Evolutionary conservation across 2,888 invertebrate species (phyloP), one percentile per base, ranked within the genome.

Genomic region (Gastracanthus pulcherrimus): DNA sequence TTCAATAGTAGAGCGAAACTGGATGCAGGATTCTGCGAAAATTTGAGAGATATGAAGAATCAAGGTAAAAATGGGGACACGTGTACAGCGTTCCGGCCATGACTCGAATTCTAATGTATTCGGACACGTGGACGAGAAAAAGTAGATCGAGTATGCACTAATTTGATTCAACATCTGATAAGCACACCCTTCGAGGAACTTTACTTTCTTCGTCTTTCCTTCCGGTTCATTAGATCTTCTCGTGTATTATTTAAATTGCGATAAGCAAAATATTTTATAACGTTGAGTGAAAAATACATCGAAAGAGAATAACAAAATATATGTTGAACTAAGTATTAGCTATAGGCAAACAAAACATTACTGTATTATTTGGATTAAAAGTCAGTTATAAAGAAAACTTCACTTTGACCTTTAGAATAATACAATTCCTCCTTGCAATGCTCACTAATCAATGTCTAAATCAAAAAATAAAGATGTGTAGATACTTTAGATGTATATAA

Each of bases 211-310:
- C 31, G 29, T 67, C 29, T 64, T 38, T 71, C 60, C 69, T 78
- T 78, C 70, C 70, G 62, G 26, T 66, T 76, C 38, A 51, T 76
- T 41, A 38, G 26, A 74, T 64, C 75, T 38, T 58, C 36, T 51
- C 38, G n/a, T 29, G 23, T 70, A 19, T 31, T 36, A 23, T 55
- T 36, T 51, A 6, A 48, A 69, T 48, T 69, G 2, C 23, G n/a
- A n/a, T n/a, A n/a, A n/a, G n/a, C n/a, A n/a, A n/a, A n/a, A n/a
- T n/a, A n/a, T n/a, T n/a, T n/a, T n/a, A n/a, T n/a, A n/a, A n/a
- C n/a, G n/a, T n/a, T n/a, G n/a, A n/a, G n/a, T n/a, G n/a, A n/a
- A n/a, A n/a, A n/a, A n/a, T n/a, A n/a, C n/a, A n/a, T n/a, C n/a
- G n/a, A n/a, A n/a, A n/a, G n/a, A n/a, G n/a, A n/a, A n/a, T n/a